Evolutionary conservation across 2,797 vertebrate species (phyloP), one percentile per base, ranked within the genome.

Genomic region (Phataginus tricuspis): DNA sequence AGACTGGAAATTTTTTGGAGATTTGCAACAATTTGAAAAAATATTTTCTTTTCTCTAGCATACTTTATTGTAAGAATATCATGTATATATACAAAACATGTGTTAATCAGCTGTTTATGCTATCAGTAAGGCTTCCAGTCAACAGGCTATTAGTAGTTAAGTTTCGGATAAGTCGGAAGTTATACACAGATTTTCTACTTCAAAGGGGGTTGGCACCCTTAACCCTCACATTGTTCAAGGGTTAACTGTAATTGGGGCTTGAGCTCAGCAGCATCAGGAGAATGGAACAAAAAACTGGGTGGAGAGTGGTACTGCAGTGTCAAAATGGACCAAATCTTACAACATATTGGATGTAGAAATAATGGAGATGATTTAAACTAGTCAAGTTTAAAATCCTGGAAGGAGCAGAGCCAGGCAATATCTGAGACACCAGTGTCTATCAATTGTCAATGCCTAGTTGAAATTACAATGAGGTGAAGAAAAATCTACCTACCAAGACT

Each of bases 321-420:
- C 31, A 86, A 82, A 86, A 83, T 37, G 34, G 63, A 55, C 72
- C 19, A 88, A 90, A 85, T 74, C 7, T 74, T 68, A 90, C 77
- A 87, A 87, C 2, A 23, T 42, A n/a, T 14, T 86, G 13, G 39
- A 63, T 42, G 5, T 83, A 57, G 9, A 34, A 82, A 82, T 4
- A 66, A 72, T 18, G 37, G 8, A 79, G 45, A 89, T 77, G 18
- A n/a, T 74, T 45, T 45, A 42, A 85, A 80, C 85, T 85, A 45
- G 45, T 66, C 69, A 91, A 68, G 16, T 95, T 57, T 95, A 34
- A 96, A 91, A 95, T 29, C 66, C 72, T 31, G 23, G 11, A 25
- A 64, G 89, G 64, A 90, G 63, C 29, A 71, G 16, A 93, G 42
- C 23, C 39, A 74, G 25, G 19, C 29, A 79, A 63, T 59, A 59